Percentiles rank a stretch among this genome's conserved stretches.
Conservation (phyloP, 1,140 invertebrate species). For the Pogonomyrmex barbatus region DNA sequence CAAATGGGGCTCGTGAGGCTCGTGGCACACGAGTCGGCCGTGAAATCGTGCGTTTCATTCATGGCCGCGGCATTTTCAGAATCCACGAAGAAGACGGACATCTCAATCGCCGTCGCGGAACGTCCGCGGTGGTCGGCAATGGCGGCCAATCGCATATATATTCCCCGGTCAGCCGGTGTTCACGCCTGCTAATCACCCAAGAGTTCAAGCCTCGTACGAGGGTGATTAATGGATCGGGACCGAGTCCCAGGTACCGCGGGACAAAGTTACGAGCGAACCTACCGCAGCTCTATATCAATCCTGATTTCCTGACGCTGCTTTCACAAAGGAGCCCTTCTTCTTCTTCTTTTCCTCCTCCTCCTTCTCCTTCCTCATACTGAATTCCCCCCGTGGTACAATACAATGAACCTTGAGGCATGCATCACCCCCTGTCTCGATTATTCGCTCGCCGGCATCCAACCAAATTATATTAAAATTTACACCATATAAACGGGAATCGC, state of each 20-base stretch:
- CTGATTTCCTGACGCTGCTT: constrained; percentile 76
- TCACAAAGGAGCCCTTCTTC: constrained; percentile 72
- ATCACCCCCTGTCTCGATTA: constrained; percentile 69
- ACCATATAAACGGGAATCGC: constrained; percentile 29
- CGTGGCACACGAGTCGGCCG: constrained; percentile 42
- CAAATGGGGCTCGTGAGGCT: constrained; percentile 23
- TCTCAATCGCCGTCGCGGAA: constrained; percentile 73
- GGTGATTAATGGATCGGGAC: constrained; percentile 76
- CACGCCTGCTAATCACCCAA: constrained; percentile 79
- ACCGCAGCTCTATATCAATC: constrained; percentile 81
- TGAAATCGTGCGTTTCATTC: constrained; percentile 44
- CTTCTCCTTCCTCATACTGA: constrained; percentile 46
- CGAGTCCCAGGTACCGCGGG: constrained; percentile 69
- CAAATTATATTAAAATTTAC: constrained; percentile 74
- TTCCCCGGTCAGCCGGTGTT: constrained; percentile 74
- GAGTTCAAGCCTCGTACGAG: constrained; percentile 72
- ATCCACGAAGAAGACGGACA: constrained; percentile 73
- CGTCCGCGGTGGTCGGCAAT: constrained; percentile 77
- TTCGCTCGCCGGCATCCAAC: constrained; percentile 49
- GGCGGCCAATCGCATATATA: constrained; percentile 75
- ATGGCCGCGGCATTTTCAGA: constrained; percentile 64
- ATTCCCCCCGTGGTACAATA: constrained; percentile 68
- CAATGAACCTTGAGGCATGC: constrained; percentile 71
- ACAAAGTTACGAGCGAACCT: constrained; percentile 79
- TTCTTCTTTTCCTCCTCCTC: constrained; percentile 39